These are phyloP conservation scores for Myiozetetes cayanensis DNA, from an alignment of 2,113 vertebrate genomes.

Conservation along the genomic window DNA sequence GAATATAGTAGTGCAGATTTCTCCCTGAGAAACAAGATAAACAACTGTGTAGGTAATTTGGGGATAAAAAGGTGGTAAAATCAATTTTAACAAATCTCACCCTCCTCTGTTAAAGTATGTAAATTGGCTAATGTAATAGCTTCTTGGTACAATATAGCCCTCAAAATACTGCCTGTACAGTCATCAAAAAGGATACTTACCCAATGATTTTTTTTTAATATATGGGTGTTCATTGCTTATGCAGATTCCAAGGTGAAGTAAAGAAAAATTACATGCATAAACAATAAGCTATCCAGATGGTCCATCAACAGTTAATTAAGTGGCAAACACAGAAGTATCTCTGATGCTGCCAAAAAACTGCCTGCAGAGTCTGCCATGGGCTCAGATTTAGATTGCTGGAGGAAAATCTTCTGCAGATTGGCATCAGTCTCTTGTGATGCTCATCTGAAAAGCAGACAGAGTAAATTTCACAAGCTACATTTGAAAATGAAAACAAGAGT, in stretches of 20 bases:
- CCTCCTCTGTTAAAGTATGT: not conserved
- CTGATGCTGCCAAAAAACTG: conserved; percentile 5
- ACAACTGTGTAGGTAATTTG: not conserved
- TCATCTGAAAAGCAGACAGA: conserved; percentile 7
- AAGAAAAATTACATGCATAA: conserved; percentile 25
- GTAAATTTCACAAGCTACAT: conserved; percentile 20
- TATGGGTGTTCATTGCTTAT: not conserved
- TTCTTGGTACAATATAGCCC: not conserved
- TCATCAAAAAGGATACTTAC: not conserved
- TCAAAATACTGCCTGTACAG: not conserved
- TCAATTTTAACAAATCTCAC: not conserved
- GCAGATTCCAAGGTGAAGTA: conserved; percentile 33
- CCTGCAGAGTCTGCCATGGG: not conserved
- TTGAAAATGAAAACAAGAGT: conserved; percentile 27
- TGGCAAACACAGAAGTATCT: conserved; percentile 22
- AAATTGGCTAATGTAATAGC: not conserved
- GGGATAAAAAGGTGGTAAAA: not conserved
- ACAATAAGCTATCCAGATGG: conserved; percentile 43
- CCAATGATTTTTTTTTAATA: not conserved
- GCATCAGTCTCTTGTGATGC: not conserved
- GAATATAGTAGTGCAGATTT: not conserved
- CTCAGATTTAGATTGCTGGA: conserved; percentile 21
- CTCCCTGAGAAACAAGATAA: not conserved
- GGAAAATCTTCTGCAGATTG: not conserved
- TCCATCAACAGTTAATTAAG: conserved; percentile 64